These are phyloP conservation scores for Dipus sagitta DNA, from an alignment of 2,797 vertebrate species.

Conservation along the genomic window DNA sequence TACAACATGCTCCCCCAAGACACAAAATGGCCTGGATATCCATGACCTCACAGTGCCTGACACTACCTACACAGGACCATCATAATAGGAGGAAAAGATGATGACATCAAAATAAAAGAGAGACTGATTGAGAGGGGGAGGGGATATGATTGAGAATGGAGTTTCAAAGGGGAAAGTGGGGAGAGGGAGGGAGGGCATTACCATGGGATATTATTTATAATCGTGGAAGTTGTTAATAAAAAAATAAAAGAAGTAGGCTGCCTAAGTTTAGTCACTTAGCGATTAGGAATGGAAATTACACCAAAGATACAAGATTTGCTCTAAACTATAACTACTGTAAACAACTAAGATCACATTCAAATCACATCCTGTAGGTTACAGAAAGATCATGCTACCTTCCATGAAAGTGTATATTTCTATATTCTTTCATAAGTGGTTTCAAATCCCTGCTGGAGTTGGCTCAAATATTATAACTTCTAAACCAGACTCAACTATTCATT, in stretches of 20 bases:
- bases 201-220: too few relatives aligned
- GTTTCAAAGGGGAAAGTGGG: too few relatives aligned
- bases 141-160: too few relatives aligned
- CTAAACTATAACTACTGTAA: slow-evolving; percentile 12
- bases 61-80: too few relatives aligned
- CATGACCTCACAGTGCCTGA: too few relatives aligned
- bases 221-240: too few relatives aligned
- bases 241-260: background rate
- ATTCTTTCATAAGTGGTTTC: background rate
- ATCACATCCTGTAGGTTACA: background rate
- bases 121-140: too few relatives aligned
- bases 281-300: background rate
- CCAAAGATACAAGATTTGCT: slow-evolving; percentile 19
- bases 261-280: background rate
- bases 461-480: slow-evolving; percentile 60
- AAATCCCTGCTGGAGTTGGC: slow-evolving; percentile 3
- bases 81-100: too few relatives aligned
- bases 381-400: background rate
- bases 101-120: too few relatives aligned
- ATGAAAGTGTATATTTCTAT: background rate
- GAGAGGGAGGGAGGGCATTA: too few relatives aligned
- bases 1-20: too few relatives aligned
- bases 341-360: slow-evolving; percentile 5
- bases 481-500: background rate
- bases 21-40: too few relatives aligned